phyloP scores from a whole-genome alignment of 2,888 invertebrate species.

The Drosophila fulvimacula region DNA sequence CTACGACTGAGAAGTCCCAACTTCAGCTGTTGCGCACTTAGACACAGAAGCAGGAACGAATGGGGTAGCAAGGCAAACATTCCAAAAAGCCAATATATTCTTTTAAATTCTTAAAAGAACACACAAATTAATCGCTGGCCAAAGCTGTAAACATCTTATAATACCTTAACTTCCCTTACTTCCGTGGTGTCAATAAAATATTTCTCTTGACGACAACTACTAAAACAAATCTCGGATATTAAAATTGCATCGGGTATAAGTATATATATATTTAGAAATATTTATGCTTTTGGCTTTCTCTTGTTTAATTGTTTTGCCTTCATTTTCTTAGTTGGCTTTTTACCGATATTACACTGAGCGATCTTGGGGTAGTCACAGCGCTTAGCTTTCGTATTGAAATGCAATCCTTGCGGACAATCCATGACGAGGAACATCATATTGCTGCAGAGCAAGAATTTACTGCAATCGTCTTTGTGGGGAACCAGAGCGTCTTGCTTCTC shows the following conservation, averaged over 20 bases:
- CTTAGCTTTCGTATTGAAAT: constrained; percentile 59
- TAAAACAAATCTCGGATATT: background rate
- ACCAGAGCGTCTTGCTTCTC: constrained; percentile 57
- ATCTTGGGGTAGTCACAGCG: constrained; percentile 75
- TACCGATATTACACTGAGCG: constrained; percentile 56
- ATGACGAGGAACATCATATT: constrained; percentile 61
- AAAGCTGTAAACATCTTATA: too few relatives aligned
- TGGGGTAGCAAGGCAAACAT: too few relatives aligned
- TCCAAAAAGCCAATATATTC: background rate
- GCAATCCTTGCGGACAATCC: constrained; percentile 71
- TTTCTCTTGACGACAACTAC: background rate
- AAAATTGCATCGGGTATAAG: constrained; percentile 12
- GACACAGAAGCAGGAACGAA: too few relatives aligned
- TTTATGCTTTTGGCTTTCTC: constrained; percentile 17
- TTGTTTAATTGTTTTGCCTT: constrained; percentile 17
- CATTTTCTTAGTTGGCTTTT: constrained; percentile 31
- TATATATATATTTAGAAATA: constrained; percentile 26
- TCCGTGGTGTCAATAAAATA: background rate
- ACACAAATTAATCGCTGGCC: too few relatives aligned
- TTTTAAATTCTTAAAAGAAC: background rate
- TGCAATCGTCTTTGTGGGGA: constrained; percentile 63
- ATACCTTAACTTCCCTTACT: background rate
- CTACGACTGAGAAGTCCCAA: too few relatives aligned
- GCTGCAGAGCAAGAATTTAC: constrained; percentile 69
- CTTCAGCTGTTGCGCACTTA: too few relatives aligned